Conservation (phyloP, 2,113 vertebrate species). For the Brachypteracias leptosomus region DNA sequence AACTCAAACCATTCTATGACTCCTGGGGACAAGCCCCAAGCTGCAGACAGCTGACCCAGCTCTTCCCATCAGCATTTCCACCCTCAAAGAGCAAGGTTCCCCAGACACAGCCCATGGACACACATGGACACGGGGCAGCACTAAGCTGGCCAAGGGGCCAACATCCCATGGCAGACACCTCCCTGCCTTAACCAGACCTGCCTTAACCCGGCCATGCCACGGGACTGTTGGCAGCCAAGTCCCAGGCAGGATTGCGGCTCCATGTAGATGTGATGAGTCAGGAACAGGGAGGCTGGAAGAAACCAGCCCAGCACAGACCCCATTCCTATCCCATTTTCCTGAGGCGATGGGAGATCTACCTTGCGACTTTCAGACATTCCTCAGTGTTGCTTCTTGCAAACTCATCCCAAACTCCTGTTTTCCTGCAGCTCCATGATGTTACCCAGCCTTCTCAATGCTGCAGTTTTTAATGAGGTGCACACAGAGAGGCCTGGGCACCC, state of each 20-base stretch:
- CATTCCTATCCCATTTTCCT: accelerated
- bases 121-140: accelerated
- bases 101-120: neutral
- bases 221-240: neutral
- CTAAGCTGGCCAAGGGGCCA: accelerated
- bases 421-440: neutral
- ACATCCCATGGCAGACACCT: neutral
- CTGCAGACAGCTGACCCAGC: neutral
- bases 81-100: accelerated
- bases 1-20: no score
- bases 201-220: neutral
- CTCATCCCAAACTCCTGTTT: neutral
- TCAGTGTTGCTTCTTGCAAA: neutral
- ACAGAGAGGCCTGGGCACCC: neutral
- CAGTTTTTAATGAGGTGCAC: neutral
- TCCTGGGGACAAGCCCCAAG: neutral
- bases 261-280: accelerated
- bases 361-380: neutral
- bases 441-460: neutral
- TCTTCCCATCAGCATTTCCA: neutral
- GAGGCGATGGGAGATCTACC: neutral
- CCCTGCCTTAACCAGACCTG: neutral
- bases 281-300: accelerated
- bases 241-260: neutral
- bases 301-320: neutral